Percentiles rank a stretch among this genome's conserved stretches.
phyloP scores from a whole-genome alignment of 2,113 vertebrate species.

The Lathamus discolor region DNA sequence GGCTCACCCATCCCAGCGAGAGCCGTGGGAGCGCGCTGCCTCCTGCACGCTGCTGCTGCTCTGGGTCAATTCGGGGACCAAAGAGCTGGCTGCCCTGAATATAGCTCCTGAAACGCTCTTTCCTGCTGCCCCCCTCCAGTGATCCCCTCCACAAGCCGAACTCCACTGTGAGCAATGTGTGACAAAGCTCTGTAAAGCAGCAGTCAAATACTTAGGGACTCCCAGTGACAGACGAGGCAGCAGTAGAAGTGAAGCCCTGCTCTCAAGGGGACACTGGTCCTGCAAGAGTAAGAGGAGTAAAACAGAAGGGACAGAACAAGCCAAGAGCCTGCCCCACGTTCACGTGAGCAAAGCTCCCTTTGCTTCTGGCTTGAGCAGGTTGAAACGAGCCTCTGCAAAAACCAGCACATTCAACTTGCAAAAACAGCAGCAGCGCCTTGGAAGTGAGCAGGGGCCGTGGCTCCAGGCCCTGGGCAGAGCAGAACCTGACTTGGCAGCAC shows the following conservation, averaged over 20 bases:
- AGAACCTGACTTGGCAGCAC: neutral
- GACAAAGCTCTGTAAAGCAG: neutral
- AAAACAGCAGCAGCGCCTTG: constrained; percentile 21
- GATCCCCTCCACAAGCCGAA: neutral
- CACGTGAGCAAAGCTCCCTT: neutral
- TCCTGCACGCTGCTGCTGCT: neutral
- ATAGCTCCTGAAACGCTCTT: neutral
- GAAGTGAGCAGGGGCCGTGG: constrained; percentile 6
- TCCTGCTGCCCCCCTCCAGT: neutral
- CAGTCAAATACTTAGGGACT: neutral
- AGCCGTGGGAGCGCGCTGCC: neutral
- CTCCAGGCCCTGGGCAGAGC: neutral
- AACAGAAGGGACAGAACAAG: neutral
- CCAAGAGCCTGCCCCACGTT: neutral
- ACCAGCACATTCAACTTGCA: constrained; percentile 6
- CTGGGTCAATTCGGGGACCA: neutral
- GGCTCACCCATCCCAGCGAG: neutral
- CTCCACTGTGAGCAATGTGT: fast-evolving
- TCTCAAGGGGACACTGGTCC: fast-evolving
- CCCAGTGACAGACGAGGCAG: neutral
- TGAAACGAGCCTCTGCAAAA: neutral
- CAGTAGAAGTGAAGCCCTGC: neutral
- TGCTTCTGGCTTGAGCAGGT: neutral
- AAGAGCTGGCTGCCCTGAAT: neutral
- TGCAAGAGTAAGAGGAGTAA: neutral